Base-by-base conservation (phyloP, 2,888 invertebrate species). In the Drosophila multiciliata region DNA sequence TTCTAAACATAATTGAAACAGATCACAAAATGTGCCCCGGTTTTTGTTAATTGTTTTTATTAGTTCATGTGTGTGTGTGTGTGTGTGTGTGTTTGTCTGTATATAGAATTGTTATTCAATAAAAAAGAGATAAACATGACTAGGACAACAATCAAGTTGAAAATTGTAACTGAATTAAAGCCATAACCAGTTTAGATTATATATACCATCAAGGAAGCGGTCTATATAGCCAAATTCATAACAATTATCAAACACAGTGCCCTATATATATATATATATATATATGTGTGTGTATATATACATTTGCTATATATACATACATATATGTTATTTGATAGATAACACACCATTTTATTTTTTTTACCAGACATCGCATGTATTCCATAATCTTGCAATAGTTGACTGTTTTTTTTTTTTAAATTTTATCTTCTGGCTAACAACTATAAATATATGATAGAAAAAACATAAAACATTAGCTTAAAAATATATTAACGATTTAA, bases 381-480 rank as follows among this genome's bases (percentile, higher is more conserved):
- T 42, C 32, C 29, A 69, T 73, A 60, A 66, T 77, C 70, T 81
- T 86, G 83, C 78, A 86, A 86, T 83, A 83, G 86, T 68, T 73
- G n/a, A 73, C 68, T 62, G 73, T 76, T 40, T 45, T 23, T 15
- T 12, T 20, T 64, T 35, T 53, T 33, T 5, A 1, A 11, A 9
- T 11, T 52, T 66, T 71, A 33, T 50, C 58, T 48, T 33, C 35
- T 33, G 53, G 36, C 45, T 36, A 48, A 66, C 53, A 62, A 58
- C 65, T 49, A 49, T 49, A 49, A 26, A 49, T 9, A 49, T 29
- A 26, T 26, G 17, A 17, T 4, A 8, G 7, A 15, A 7, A 63
- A 42, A 62, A 54, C 49, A 26, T n/a, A 26, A 15, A 60, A 52
- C 50, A 38, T 42, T 42, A 32, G 29, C 15, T 38, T 12, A 12